phyloP scores from a whole-genome alignment of 2,888 invertebrate species.

The Noctuana brunneofusca region DNA sequence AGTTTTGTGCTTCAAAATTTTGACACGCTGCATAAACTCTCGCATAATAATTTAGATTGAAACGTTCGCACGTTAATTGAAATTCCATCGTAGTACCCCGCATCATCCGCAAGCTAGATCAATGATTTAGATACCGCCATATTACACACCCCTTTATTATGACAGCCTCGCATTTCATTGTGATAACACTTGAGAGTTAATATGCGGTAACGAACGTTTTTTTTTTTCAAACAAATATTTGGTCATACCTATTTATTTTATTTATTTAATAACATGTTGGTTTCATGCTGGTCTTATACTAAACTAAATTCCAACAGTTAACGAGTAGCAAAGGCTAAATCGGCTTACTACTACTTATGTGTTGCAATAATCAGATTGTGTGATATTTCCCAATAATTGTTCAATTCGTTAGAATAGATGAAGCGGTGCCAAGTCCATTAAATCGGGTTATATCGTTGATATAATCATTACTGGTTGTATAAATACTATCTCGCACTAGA shows the following conservation, averaged over 20 bases:
- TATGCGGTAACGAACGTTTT: slow-evolving; percentile 12
- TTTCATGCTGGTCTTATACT: background rate
- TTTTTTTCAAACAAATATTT: no score
- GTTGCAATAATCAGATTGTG: background rate
- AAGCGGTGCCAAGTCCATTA: background rate
- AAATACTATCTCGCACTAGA: background rate
- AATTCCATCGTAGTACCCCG: slow-evolving; percentile 57
- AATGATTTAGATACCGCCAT: slow-evolving; percentile 60
- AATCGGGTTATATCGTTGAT: background rate
- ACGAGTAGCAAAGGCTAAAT: background rate
- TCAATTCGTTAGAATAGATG: background rate
- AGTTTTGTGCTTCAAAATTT: slow-evolving; percentile 22
- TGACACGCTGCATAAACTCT: slow-evolving; percentile 29
- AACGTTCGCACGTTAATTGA: slow-evolving; percentile 57
- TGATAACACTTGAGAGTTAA: slow-evolving; percentile 13
- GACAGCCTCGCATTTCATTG: slow-evolving; percentile 4
- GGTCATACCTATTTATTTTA: no score
- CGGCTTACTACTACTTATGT: background rate
- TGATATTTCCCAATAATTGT: background rate
- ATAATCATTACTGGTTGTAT: background rate
- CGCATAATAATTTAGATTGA: slow-evolving; percentile 31
- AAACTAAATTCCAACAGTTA: slow-evolving; percentile 23
- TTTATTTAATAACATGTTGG: background rate
- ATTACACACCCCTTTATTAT: slow-evolving; percentile 25
- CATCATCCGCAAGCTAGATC: slow-evolving; percentile 53